Evolutionary conservation across 2,797 vertebrate genomes (phyloP).

Genomic region (Vespertilio murinus): DNA sequence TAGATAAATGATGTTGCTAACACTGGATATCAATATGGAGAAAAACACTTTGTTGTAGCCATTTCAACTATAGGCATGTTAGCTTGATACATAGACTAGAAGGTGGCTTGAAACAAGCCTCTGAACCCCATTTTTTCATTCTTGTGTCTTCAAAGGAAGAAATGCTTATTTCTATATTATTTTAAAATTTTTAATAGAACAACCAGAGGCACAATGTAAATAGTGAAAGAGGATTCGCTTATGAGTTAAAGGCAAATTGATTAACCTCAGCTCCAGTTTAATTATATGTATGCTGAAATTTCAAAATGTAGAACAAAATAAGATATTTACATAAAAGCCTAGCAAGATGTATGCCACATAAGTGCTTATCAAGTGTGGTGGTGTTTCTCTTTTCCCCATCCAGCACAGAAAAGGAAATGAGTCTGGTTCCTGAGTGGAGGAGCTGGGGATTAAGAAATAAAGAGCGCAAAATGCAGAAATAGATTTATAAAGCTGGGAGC

Average conservation of each 20-base stretch:
- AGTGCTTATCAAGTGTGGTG: neutral
- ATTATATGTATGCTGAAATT: neutral
- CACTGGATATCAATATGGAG: neutral
- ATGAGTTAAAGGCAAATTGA: neutral
- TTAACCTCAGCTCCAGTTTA: neutral
- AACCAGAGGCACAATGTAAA: neutral
- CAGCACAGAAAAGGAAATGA: too few species aligned
- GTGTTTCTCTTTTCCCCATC: too few species aligned
- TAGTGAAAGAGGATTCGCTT: neutral
- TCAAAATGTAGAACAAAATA: neutral
- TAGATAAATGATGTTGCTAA: neutral
- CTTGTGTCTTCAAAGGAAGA: neutral
- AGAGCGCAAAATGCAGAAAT: too few species aligned
- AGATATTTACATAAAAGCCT: neutral
- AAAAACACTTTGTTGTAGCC: neutral
- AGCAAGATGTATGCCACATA: neutral
- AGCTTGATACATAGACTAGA: neutral
- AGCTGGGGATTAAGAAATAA: too few species aligned
- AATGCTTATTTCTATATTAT: slow-evolving; percentile 8
- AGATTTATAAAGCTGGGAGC: too few species aligned
- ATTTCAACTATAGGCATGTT: neutral
- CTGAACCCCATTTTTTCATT: neutral
- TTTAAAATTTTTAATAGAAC: neutral
- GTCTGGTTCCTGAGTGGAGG: too few species aligned
- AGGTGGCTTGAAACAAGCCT: neutral